Evolutionary conservation across 2,797 vertebrate species (phyloP).

Genomic region (Falco biarmicus): DNA sequence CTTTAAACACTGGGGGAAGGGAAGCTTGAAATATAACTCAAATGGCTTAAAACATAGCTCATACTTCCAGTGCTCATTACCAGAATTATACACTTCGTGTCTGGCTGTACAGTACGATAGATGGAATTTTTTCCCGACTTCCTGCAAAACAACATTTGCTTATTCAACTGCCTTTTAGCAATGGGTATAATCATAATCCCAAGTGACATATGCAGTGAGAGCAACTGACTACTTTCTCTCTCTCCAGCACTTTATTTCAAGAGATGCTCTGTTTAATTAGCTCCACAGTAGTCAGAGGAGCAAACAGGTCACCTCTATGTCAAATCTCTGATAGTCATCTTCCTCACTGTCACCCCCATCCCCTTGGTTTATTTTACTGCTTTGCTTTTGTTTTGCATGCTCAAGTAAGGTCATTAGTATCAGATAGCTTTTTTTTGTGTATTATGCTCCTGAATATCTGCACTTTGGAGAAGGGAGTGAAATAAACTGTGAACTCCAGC

Average conservation of each 20-base stretch:
- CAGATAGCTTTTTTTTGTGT: background rate
- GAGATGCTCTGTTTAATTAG: slow-evolving; percentile 78
- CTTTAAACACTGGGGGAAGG: background rate
- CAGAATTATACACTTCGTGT: slow-evolving; percentile 55
- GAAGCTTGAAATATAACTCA: slow-evolving; percentile 48
- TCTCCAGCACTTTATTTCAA: slow-evolving; percentile 71
- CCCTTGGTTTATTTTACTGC: slow-evolving; percentile 18
- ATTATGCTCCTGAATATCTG: background rate
- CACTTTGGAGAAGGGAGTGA: background rate
- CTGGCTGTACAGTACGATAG: background rate
- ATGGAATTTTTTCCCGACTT: slow-evolving; percentile 50
- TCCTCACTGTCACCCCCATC: background rate
- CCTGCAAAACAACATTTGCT: slow-evolving; percentile 66
- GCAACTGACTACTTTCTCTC: slow-evolving; percentile 66
- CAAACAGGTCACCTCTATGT: slow-evolving; percentile 67
- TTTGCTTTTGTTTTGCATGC: slow-evolving; percentile 41
- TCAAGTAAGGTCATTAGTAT: slow-evolving; percentile 35
- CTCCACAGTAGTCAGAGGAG: slow-evolving; percentile 58
- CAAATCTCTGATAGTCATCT: slow-evolving; percentile 56
- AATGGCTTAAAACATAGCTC: slow-evolving; percentile 41
- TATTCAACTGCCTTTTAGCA: slow-evolving; percentile 73
- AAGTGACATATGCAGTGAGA: slow-evolving; percentile 74
- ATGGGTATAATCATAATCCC: slow-evolving; percentile 73
- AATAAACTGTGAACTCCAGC: background rate
- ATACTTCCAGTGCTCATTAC: slow-evolving; percentile 61